A percentile compares a stretch with the other conserved stretches of the same genome.
Evolutionary conservation across 2,888 invertebrate species (phyloP).

Genomic region (Diogma glabrata): DNA sequence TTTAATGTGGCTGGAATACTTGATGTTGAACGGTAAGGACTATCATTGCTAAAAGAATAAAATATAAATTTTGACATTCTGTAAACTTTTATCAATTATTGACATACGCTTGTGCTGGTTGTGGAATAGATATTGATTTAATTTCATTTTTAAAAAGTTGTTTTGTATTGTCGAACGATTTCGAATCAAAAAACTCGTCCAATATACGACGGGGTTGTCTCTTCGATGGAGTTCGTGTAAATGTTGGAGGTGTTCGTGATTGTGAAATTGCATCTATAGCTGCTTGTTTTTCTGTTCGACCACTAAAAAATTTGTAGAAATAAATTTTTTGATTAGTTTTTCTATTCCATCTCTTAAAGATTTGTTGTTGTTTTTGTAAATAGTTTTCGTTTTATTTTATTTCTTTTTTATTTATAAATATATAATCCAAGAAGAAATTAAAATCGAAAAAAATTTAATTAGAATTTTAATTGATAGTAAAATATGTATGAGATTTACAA

Average conservation of each 20-base stretch:
- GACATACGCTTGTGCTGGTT: conserved; percentile 40
- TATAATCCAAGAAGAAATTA: no score
- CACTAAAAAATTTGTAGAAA: no score
- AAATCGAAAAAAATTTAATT: background rate
- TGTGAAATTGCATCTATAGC: conserved; percentile 35
- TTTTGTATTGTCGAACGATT: conserved; percentile 35
- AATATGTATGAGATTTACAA: background rate
- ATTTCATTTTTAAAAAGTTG: conserved; percentile 31
- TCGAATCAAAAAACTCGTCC: conserved; percentile 42
- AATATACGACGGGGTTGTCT: conserved; percentile 58
- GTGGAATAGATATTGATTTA: conserved; percentile 44
- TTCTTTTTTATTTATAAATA: no score
- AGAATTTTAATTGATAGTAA: conserved; percentile 4
- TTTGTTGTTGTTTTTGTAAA: no score
- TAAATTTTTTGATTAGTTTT: no score
- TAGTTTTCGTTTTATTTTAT: no score
- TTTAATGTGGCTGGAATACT: conserved; percentile 39
- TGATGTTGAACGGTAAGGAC: conserved; percentile 41
- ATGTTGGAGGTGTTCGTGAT: conserved; percentile 54
- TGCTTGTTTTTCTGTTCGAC: conserved; percentile 46
- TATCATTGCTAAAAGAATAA: conserved; percentile 34
- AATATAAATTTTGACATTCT: conserved; percentile 8
- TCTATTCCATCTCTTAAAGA: no score
- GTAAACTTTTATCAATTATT: conserved; percentile 16
- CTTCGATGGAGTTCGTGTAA: conserved; percentile 67